Base-by-base conservation (phyloP, 2,888 invertebrate genomes). In the Morinoia aosen region DNA sequence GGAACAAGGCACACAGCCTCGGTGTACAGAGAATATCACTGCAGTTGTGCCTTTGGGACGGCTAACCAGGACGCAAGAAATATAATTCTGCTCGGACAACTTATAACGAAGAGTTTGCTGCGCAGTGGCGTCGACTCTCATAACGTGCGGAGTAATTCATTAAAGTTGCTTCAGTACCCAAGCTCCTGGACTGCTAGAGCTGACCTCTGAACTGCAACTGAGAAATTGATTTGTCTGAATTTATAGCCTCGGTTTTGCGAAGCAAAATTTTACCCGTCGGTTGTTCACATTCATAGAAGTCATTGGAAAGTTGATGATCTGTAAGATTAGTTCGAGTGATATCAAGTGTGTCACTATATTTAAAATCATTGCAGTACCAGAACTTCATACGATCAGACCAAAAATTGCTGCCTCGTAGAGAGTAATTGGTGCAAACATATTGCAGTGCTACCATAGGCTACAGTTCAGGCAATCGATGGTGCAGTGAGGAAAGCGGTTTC, bases 1-100 rank as follows among this genome's bases (percentile, higher is more conserved):
- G 93, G 93, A 93, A 93, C 93, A 93, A 93, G 93, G 93, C 93
- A 93, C 93, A 93, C 93, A 93, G 93, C 16, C 93, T 93, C 93
- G n/a, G 93, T 93, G 25, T 48, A 93, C 93, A 93, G 93, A 93
- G 93, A 93, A 93, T 93, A 56, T 93, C 93, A 48, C 57, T 93
- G 93, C 93, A 48, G 58, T 93, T 93, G 48, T 48, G 90, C 90
- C 90, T 90, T 12, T 12, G 57, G 93, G 56, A 19, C 48, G 93
- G 57, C 48, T 93, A 93, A 93, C 93, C 93, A 57, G 58, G 12
- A 93, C 57, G 33, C n/a, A 39, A 12, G 93, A 93, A 93, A 93
- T 56, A 93, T 93, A 93, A 93, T 93, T 57, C 56, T 93, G 93
- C 48, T 16, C 25, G 33, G 39, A 90, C 90, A 40, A 90, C 90